Base-by-base conservation (phyloP, 1,140 invertebrate species). In the Drosophila lini region DNA sequence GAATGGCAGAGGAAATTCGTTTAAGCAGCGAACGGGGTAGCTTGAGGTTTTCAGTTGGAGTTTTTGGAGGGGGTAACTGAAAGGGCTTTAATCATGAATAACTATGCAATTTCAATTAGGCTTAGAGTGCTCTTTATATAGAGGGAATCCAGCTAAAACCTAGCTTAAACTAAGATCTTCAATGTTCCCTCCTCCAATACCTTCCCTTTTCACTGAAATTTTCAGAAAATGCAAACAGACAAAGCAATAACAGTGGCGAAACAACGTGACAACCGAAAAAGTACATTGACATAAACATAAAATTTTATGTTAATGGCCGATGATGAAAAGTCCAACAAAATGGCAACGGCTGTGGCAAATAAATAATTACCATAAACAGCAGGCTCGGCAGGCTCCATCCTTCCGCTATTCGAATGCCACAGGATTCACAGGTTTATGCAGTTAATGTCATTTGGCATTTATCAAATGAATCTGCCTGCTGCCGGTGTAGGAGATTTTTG, bases 311-410 rank as follows among this genome's bases (percentile, higher is more conserved):
- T 90, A 80, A 90, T 90, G 67, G 73, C 70, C 52, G 65, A 71
- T 90, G 82, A 86, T 82, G 82, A 86, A 88, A 86, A 86, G 78
- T 79, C 79, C 67, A 85, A 71, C 74, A 57, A 61, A 71, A 57
- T 62, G 65, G 58, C 79, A 80, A 83, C 80, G 74, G 83, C 84
- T 89, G 83, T 84, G 68, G 53, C 81, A 88, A 90, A 90, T 90
- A 90, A 90, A 90, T 90, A 90, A 90, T 90, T 90, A 90, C 76
- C 86, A 86, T 90, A 82, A 90, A 90, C 79, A 90, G 79, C 79
- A 90, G 83, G 52, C 81, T 63, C 16, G 8, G 7, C 55, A 32
- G 73, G 13, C 62, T 42, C 47, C 80, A 42, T 38, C 42, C 63
- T 69, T 77, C 47, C 55, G 63, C 62, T 47, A 44, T 74, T 65